Evolutionary conservation across 2,888 invertebrate genomes (phyloP), one percentile per base, ranked within the genome.

Genomic region (Calliopum simillimum): DNA sequence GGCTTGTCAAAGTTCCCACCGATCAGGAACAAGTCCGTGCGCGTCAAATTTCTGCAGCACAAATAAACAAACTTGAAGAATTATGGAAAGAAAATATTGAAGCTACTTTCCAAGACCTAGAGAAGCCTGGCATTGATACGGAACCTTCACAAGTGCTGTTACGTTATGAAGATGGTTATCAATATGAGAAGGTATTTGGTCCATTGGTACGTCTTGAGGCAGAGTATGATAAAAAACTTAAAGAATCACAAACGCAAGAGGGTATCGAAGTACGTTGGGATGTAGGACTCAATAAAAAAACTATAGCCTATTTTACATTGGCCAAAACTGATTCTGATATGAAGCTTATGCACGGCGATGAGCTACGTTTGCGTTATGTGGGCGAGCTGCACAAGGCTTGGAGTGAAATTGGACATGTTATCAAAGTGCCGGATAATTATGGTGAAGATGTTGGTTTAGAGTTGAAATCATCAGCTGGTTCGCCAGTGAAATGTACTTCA

Each of bases 271-370:
- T 99, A 1, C 92, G 99, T 66, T 99, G 99, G 99, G 99, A 99
- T 82, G 94, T 98, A 12, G 99, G 99, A 0, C 89, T 99, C 25
- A 99, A 99, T 84, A 99, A 99, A 87, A 98, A 99, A 84, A 95
- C 95, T 0, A 97, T 98, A 69, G 99, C 99, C 0, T 99, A 97
- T 85, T 99, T 99, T 84, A 96, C 96, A 66, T 88, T 99, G 66
- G 97, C 98, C 3, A 98, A 98, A 87, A 97, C 98, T 3, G 97
- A 98, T 82, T 98, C 98, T 71, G 99, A 98, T 81, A 98, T 99
- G 96, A 97, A 98, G 84, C 87, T 99, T 67, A 99, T 99, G 98
- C 98, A 98, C 83, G 99, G 99, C 8, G 99, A 99, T 88, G 99
- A 99, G 84, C 86, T 99, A 68, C 89, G 97, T 78, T 88, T 99